Base-by-base conservation (phyloP, 2,113 vertebrate species). In the Chinchilla lanigera region DNA sequence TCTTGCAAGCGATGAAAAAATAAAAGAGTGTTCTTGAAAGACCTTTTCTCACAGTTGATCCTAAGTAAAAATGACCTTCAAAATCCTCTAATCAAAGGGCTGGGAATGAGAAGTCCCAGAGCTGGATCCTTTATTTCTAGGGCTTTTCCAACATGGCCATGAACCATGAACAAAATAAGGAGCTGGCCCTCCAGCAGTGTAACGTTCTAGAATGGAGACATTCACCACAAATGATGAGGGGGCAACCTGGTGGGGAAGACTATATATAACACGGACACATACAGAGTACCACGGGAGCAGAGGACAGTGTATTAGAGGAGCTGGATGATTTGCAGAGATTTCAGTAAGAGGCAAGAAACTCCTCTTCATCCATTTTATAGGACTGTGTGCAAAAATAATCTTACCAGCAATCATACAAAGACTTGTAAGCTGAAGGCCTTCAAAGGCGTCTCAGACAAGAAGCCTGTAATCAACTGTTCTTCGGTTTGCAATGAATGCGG, bases 241-340 rank as follows among this genome's bases (percentile, higher is more conserved):
- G 35, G 33, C 0, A 0, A 10, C 30, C 30, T 4, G 20, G 41
- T 1, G 28, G 47, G 17, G 3, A 80, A n/a, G 0, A 1, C 13
- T 0, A 19, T 3, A 33, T 47, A 11, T 0, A 14, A 28, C 24
- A 26, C 0, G 1, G 33, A 81, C 14, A 2, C 0, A 16, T 1
- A 16, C 12, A 1, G 26, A 33, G 77, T 33, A 33, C 58, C 9
- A 2, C 0, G 28, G 75, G 26, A 33, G 28, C 56, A 33, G 54
- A 81, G 41, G 14, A 35, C 20, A 41, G 44, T 7, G 6, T 0
- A 14, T 44, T n/a, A 83, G 41, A 95, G 50, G 44, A 83, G 54
- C 69, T 17, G 61, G 65, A 52, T 5, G 60, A 77, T 38, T 20
- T 52, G 22, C 47, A 88, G 56, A 89, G 47, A 60, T 63, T 47